Percentiles rank a stretch among this genome's conserved stretches.
These are phyloP conservation scores for Aplysina aerophoba DNA, from an alignment of 37 sponge, comb jelly and placozoan species.

Conservation along the genomic window DNA sequence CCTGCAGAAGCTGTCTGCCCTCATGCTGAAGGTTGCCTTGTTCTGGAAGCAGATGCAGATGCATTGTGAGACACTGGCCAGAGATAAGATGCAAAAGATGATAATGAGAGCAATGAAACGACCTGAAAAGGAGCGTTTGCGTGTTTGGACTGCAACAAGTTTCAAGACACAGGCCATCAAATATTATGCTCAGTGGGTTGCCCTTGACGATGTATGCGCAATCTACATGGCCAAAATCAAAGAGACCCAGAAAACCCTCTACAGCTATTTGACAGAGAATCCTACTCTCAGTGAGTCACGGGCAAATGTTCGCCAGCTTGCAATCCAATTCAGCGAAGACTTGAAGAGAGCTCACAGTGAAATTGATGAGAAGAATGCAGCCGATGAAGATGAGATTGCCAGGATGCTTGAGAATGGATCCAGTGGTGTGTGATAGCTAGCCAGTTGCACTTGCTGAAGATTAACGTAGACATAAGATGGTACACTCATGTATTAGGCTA, in stretches of 20 bases:
- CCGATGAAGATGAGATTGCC: not conserved
- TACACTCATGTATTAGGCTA: no score
- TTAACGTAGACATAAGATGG: no score
- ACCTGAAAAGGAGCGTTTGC: conserved; percentile 45
- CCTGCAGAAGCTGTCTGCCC: conserved; percentile 56
- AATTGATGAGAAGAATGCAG: conserved; percentile 21
- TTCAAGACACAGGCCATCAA: conserved; percentile 55
- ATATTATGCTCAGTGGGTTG: conserved; percentile 69
- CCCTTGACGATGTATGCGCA: conserved; percentile 50
- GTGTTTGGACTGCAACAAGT: conserved; percentile 37
- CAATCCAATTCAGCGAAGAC: conserved; percentile 21
- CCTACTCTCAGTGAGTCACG: conserved; percentile 47
- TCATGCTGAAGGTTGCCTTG: conserved; percentile 66
- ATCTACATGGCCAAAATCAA: conserved; percentile 53
- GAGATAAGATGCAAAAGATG: conserved; percentile 15
- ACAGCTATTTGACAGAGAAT: conserved; percentile 62
- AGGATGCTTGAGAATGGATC: no score
- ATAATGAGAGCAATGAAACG: conserved; percentile 45
- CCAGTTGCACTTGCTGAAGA: no score
- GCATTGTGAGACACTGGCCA: conserved; percentile 49
- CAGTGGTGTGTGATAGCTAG: no score
- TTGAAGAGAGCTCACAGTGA: conserved; percentile 22
- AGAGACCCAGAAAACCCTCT: conserved; percentile 55
- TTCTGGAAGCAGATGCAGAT: conserved; percentile 71
- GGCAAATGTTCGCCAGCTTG: conserved; percentile 34